Percentiles rank a stretch among this genome's conserved stretches.
Evolutionary conservation across 2,113 vertebrate species (phyloP).

Genomic region (Sinocyclocheilus maitianheensis): DNA sequence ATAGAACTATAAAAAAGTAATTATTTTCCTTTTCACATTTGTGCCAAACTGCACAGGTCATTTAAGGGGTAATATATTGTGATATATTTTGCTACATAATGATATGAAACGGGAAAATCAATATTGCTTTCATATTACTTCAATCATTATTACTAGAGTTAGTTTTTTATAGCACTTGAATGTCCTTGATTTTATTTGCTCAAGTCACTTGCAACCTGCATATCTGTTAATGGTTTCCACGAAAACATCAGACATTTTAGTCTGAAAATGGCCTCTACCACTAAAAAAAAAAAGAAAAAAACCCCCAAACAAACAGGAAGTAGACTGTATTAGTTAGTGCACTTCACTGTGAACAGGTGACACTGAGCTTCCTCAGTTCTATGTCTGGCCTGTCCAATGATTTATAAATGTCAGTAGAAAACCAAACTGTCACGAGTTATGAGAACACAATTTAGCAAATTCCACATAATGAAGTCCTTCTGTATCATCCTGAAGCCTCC

Average conservation of each 20-base stretch:
- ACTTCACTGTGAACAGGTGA: not conserved
- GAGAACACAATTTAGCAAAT: constrained; percentile 16
- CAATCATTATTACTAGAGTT: no score
- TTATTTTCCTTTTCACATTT: not conserved
- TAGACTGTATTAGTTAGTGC: not conserved
- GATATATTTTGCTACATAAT: not conserved
- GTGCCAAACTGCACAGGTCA: not conserved
- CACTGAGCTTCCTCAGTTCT: not conserved
- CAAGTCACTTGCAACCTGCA: not conserved
- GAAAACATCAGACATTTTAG: not conserved
- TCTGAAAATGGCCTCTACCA: not conserved
- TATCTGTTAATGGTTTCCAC: not conserved
- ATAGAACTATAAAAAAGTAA: not conserved
- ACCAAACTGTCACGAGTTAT: constrained; percentile 20
- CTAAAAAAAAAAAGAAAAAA: not conserved
- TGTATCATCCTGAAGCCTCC: constrained; percentile 20
- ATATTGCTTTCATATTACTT: no score
- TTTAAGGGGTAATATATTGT: not conserved
- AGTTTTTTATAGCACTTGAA: not conserved
- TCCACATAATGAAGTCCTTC: constrained; percentile 35
- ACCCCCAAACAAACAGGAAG: not conserved
- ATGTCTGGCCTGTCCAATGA: not conserved
- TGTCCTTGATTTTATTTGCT: not conserved
- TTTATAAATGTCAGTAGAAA: not conserved
- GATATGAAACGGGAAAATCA: no score